A percentile compares a stretch with the other conserved stretches of the same genome.
Evolutionary conservation across 2,888 invertebrate genomes (phyloP).

Genomic region (Gymnocheta viridis): DNA sequence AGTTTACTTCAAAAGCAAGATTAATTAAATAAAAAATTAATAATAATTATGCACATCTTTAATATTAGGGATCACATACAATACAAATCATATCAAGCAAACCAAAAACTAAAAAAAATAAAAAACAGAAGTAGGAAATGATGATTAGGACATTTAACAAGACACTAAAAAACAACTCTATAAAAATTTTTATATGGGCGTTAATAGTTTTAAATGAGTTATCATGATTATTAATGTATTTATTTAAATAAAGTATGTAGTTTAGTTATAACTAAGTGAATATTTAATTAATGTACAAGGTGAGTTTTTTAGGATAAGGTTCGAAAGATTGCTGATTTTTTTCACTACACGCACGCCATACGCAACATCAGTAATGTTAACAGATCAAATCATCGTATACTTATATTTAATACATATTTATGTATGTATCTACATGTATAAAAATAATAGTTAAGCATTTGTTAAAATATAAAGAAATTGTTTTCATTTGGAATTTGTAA

Average conservation of each 20-base stretch:
- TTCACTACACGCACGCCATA: constrained; percentile 54
- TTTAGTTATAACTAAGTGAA: neutral
- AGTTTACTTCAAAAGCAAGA: constrained; percentile 9
- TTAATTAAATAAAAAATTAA: neutral
- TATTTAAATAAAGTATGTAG: neutral
- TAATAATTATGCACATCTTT: neutral
- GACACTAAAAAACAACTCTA: constrained; percentile 17
- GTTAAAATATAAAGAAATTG: neutral
- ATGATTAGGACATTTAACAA: constrained; percentile 40
- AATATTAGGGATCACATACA: neutral
- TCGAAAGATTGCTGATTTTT: constrained; percentile 24
- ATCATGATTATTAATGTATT: constrained; percentile 14
- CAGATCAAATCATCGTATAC: constrained; percentile 1
- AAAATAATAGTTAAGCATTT: neutral
- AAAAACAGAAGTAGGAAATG: too few species aligned
- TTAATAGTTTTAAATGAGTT: constrained; percentile 20
- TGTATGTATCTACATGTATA: neutral
- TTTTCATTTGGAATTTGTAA: constrained; percentile 4
- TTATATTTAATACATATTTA: neutral
- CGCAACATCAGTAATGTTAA: constrained; percentile 63
- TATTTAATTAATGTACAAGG: constrained; percentile 26
- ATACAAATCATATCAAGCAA: constrained; percentile 34
- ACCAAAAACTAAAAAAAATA: neutral
- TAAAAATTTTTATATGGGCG: neutral
- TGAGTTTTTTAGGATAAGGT: constrained; percentile 5